Conservation (phyloP, 2,797 vertebrate genomes). For the Fringilla coelebs region DNA sequence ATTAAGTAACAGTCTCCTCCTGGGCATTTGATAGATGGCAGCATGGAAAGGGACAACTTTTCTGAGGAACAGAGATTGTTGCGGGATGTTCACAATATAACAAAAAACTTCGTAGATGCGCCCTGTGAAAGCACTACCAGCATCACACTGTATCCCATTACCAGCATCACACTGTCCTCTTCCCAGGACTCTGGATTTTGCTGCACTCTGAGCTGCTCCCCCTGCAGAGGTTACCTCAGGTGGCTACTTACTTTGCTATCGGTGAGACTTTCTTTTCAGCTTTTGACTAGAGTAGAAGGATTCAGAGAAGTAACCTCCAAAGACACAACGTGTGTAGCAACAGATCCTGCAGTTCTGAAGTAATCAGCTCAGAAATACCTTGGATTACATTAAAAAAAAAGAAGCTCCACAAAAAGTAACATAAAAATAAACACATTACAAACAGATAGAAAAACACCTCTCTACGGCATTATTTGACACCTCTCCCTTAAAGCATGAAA, state of each 20-base stretch:
- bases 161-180: background rate
- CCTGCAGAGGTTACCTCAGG: background rate
- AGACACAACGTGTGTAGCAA: background rate
- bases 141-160: background rate
- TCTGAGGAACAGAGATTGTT: background rate
- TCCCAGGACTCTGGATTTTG: background rate
- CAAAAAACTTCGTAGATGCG: background rate
- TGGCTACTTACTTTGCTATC: background rate
- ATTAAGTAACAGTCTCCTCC: background rate
- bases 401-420: background rate
- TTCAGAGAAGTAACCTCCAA: background rate
- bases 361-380: background rate
- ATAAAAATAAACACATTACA: background rate
- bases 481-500: constrained; percentile 17
- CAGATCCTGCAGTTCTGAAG: background rate
- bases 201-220: background rate
- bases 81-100: accelerated
- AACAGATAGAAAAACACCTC: constrained; percentile 19
- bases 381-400: background rate
- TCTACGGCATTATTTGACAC: background rate
- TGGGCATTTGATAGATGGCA: background rate
- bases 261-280: background rate
- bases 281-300: background rate
- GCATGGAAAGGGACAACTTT: background rate
- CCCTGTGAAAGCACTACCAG: background rate